Evolutionary conservation across 2,113 vertebrate genomes (phyloP).

Genomic region (Aramus guarauna): DNA sequence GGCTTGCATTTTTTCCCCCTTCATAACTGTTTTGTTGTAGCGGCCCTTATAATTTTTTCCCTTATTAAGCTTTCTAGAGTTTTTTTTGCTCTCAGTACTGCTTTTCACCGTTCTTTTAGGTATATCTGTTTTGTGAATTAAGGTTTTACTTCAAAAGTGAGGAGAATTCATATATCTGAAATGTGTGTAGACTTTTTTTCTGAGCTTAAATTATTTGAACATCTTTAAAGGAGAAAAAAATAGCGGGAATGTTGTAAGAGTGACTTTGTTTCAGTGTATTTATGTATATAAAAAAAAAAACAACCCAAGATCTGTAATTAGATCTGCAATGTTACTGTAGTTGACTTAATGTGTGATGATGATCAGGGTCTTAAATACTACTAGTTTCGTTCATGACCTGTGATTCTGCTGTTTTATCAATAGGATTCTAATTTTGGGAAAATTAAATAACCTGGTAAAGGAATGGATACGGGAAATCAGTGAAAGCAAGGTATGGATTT

Average conservation of each 20-base stretch:
- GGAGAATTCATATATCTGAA: background rate
- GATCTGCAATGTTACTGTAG: background rate
- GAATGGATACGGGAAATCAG: conserved; percentile 91
- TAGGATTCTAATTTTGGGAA: conserved; percentile 88
- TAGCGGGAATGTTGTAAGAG: background rate
- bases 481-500: conserved; percentile 82
- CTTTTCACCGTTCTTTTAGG: background rate
- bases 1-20: background rate
- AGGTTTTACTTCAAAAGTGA: background rate
- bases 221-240: background rate
- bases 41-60: background rate
- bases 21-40: background rate
- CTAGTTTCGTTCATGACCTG: background rate
- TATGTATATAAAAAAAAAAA: background rate
- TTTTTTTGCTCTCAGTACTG: background rate
- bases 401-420: conserved; percentile 52
- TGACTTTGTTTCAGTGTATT: background rate
- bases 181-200: background rate
- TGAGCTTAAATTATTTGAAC: background rate
- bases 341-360: background rate
- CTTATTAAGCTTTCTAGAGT: background rate
- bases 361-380: background rate
- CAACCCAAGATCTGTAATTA: background rate
- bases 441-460: conserved; percentile 86
- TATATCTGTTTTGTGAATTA: background rate